phyloP scores from a whole-genome alignment of 2,113 vertebrate genomes.

The Podarcis muralis region DNA sequence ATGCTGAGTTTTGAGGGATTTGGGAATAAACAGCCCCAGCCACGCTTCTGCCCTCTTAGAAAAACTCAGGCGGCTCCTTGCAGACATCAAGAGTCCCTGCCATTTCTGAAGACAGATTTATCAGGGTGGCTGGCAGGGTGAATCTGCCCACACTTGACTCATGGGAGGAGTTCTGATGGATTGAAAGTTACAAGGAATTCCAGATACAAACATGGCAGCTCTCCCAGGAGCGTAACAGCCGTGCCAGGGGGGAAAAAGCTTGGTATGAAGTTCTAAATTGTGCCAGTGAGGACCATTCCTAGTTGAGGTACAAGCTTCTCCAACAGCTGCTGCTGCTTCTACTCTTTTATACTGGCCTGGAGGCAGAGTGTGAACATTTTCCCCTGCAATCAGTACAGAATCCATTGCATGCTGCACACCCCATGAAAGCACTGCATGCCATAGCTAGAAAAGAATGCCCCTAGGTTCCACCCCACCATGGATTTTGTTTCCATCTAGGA shows the following conservation, averaged over 20 bases:
- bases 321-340: neutral
- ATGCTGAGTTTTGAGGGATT: neutral
- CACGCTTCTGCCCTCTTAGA: neutral
- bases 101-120: constrained; percentile 14
- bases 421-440: neutral
- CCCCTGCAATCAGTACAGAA: neutral
- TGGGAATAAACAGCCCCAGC: neutral
- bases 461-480: neutral
- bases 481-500: neutral
- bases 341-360: neutral
- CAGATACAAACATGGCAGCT: neutral
- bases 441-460: neutral
- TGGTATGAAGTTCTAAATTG: neutral
- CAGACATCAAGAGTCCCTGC: neutral
- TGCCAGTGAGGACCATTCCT: neutral
- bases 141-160: constrained; percentile 10
- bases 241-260: neutral
- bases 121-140: neutral
- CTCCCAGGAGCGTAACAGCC: neutral
- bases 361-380: neutral
- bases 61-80: neutral
- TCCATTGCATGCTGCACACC: neutral
- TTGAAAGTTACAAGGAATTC: neutral
- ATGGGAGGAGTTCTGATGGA: neutral
- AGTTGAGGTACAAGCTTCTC: neutral